Conservation (phyloP, 2,888 invertebrate species). For the Caenorhabditis sulstoni region DNA sequence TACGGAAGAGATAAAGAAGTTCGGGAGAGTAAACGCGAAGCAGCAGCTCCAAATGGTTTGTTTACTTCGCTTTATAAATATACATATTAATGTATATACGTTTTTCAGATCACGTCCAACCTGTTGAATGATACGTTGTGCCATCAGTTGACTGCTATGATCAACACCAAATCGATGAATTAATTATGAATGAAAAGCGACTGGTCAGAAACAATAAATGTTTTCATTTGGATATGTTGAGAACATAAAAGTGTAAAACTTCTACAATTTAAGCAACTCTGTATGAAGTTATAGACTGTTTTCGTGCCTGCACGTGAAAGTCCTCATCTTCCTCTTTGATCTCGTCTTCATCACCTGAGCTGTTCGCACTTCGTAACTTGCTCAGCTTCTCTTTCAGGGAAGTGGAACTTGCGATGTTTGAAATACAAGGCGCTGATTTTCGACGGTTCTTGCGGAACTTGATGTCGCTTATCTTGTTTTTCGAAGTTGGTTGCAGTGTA, state of each 20-base stretch:
- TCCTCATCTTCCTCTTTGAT: slow-evolving; percentile 31
- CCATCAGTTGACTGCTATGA: slow-evolving; percentile 54
- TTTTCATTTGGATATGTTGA: too few species aligned
- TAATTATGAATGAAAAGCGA: too few species aligned
- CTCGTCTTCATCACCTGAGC: slow-evolving; percentile 36
- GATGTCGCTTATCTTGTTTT: slow-evolving; percentile 9
- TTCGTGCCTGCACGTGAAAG: slow-evolving; percentile 18
- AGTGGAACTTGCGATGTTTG: slow-evolving; percentile 25
- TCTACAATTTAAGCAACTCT: slow-evolving; percentile 13
- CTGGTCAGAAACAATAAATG: too few species aligned
- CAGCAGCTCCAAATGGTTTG: slow-evolving; percentile 66
- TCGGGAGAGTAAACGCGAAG: slow-evolving; percentile 71
- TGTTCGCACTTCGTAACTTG: slow-evolving; percentile 34
- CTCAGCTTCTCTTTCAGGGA: slow-evolving; percentile 38
- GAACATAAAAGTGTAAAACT: too few species aligned
- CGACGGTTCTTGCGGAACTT: slow-evolving; percentile 39
- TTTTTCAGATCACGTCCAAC: slow-evolving; percentile 43
- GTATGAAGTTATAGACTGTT: slow-evolving; percentile 30
- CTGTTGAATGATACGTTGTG: slow-evolving; percentile 46
- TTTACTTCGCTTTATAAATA: background rate
- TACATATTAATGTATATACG: too few species aligned
- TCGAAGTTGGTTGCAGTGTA: background rate
- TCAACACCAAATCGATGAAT: slow-evolving; percentile 54
- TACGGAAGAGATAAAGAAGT: slow-evolving; percentile 65
- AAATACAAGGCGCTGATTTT: slow-evolving; percentile 36